Base-by-base conservation (phyloP, 1,140 invertebrate species). In the Drosophila ercepeae region DNA sequence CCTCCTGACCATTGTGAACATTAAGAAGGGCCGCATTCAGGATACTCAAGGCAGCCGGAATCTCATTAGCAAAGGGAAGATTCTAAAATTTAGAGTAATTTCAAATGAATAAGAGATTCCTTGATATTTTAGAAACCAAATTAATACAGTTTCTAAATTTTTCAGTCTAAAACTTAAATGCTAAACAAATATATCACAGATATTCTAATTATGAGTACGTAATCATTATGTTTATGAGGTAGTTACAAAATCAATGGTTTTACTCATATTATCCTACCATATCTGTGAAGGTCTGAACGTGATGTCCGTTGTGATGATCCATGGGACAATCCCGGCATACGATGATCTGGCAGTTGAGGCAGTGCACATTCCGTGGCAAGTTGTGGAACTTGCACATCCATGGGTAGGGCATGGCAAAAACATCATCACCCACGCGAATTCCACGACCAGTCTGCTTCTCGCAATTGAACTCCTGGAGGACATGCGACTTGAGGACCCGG, bases 401-500 rank as follows among this genome's bases (percentile, higher is more conserved):
- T n/a, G n/a, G n/a, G n/a, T 29, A 1, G 1, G 63, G 84, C 68
- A 83, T 39, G 0, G 5, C 9, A 11, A 84, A 89, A 6, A 45
- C 8, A 0, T 77, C 25, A 0, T 68, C 45, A 9, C 64, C 82
- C 0, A 86, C 57, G 1, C 27, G 45, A 1, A 77, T 29, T 13
- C 23, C 46, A 4, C 16, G 49, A n/a, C 1, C 5, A 0, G 16
- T 0, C 0, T 5, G 11, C 1, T 23, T 32, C 4, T 13, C 14
- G 21, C 9, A 6, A 3, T 51, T 21, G 13, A 39, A 39, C 1
- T 23, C 44, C 8, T 65, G 29, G 1, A 75, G 69, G 2, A 21
- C 1, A 44, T 91, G 90, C 11, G 45, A 41, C 51, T 88, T 69
- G 0, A 91, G 53, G 0, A 81, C 81, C n/a, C 75, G 86, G 45